Base-by-base conservation (phyloP, 2,113 vertebrate species). In the Forbesichthys agassizii region DNA sequence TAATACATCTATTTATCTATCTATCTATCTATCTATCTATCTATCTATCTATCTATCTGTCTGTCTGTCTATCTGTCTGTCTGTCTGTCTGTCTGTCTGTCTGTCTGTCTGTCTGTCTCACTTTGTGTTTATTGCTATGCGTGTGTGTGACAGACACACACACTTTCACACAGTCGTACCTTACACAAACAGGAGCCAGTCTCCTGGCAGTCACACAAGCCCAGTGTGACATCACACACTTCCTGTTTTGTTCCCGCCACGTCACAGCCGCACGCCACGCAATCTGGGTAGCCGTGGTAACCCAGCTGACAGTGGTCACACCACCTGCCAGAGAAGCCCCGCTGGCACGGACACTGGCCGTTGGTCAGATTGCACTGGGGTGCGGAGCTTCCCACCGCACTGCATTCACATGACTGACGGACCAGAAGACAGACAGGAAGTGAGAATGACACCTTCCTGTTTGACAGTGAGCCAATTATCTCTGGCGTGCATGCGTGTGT, bases 171-270 rank as follows among this genome's bases (percentile, higher is more conserved):
- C 18, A 11, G 18, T 9, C 16, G 48, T 88, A 99, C 97, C 97
- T 99, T 99, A 92, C 97, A 99, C 20, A 88, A 76, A 82, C 96
- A 98, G 74, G 70, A 5, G 0, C 96, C 95, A 0, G 85, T 88
- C 61, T 90, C 88, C 36, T 83, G 79, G 74, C 97, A 99, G 33
- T 83, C 86, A 80, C 96, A 99, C 33, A 94, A 78, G 60, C 91
- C 91, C 70, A 77, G 81, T 0, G 83, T 73, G 4, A 11, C 58
- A 61, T 94, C 92, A 64, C 97, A 98, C 13, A 65, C 90, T 9
- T 91, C 88, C 0, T 59, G 78, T 33, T 82, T 77, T 0, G 96
- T 96, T 67, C 98, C 98, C 0, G 84, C 90, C 1, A 59, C 9
- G 64, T 98, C 93, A 46, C 98, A 99, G 74, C 92, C 89, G 68